phyloP scores from a whole-genome alignment of 2,797 vertebrate species.

The Sebastes steindachneri region DNA sequence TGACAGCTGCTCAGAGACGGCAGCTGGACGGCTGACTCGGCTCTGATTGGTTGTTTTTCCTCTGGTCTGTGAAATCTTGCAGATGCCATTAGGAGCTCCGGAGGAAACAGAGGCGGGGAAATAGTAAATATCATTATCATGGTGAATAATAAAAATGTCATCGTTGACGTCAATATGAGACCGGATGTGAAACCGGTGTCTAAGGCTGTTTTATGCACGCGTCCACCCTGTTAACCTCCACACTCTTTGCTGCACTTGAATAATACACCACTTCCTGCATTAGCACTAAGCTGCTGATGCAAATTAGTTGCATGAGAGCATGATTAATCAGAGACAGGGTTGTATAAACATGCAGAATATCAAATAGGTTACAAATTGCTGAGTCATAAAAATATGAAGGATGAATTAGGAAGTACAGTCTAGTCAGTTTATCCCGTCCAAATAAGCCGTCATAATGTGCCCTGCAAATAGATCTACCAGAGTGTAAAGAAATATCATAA shows the following conservation, averaged over 20 bases:
- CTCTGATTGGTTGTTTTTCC: too few species aligned
- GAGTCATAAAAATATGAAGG: neutral
- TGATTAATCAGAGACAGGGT: slow-evolving; percentile 29
- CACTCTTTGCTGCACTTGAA: neutral
- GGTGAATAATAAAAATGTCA: neutral
- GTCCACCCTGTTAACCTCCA: neutral
- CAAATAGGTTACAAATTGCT: slow-evolving; percentile 20
- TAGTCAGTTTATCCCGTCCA: neutral
- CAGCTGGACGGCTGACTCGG: too few species aligned
- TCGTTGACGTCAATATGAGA: neutral
- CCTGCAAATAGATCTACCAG: neutral
- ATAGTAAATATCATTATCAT: neutral
- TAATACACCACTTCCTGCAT: neutral
- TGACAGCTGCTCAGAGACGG: too few species aligned
- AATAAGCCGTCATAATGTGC: neutral
- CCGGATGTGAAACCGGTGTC: neutral
- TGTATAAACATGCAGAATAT: slow-evolving; percentile 37
- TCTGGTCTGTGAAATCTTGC: too few species aligned
- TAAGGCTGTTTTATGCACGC: neutral
- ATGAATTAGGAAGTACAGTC: neutral
- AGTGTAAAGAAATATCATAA: neutral
- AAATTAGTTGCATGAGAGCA: slow-evolving; percentile 24
- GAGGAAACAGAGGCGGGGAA: too few species aligned
- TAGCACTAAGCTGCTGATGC: slow-evolving; percentile 10
- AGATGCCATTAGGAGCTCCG: too few species aligned